Evolutionary conservation across 2,888 invertebrate species (phyloP).

Genomic region (Cryptus armator): DNA sequence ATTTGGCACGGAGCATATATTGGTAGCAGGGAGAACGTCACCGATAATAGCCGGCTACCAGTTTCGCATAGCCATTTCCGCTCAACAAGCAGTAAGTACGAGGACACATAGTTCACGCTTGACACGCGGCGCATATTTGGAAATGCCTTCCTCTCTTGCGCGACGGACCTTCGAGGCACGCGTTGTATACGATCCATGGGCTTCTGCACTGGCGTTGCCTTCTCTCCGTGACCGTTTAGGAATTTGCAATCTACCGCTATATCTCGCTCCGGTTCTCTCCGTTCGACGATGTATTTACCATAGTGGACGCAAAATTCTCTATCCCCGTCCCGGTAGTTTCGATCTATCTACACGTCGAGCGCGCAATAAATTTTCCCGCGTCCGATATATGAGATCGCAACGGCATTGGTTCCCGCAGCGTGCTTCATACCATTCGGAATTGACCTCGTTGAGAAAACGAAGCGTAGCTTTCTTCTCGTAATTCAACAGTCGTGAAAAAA

Average conservation of each 20-base stretch:
- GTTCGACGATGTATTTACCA: conserved; percentile 54
- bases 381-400: conserved; percentile 19
- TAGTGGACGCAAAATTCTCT: conserved; percentile 18
- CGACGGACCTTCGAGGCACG: conserved; percentile 48
- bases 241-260: conserved; percentile 67
- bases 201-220: conserved; percentile 12
- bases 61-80: conserved; percentile 56
- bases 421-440: not conserved
- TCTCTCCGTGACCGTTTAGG: conserved; percentile 55
- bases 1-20: conserved; percentile 50
- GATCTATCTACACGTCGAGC: conserved; percentile 10
- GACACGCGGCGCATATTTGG: conserved; percentile 64
- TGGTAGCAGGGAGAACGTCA: conserved; percentile 43
- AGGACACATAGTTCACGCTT: conserved; percentile 59
- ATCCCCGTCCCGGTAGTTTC: conserved; percentile 4
- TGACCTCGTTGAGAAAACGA: not conserved
- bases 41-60: conserved; percentile 62
- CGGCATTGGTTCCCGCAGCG: not conserved
- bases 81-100: not conserved
- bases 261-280: conserved; percentile 22
- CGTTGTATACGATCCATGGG: conserved; percentile 15
- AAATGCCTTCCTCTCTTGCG: conserved; percentile 59
- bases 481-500: not conserved
- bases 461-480: not conserved
- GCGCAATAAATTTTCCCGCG: conserved; percentile 19